These are phyloP conservation scores for Tetranychus cinnabarinus DNA, from an alignment of 1,140 invertebrate species.

Conservation along the genomic window DNA sequence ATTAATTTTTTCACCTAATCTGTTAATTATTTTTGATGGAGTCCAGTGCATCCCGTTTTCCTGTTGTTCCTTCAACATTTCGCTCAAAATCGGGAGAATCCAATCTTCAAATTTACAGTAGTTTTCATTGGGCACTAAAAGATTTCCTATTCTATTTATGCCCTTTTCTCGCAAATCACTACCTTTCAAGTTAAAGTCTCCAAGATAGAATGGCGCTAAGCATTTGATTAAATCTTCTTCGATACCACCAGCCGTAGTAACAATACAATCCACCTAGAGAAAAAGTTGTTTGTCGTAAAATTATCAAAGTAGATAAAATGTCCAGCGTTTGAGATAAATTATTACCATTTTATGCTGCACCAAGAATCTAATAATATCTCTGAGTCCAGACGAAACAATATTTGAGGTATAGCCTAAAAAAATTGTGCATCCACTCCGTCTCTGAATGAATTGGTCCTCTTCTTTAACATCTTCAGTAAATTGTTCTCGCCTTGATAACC, in stretches of 20 bases:
- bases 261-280: conserved; percentile 66
- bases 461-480: conserved; percentile 37
- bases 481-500: conserved; percentile 31
- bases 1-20: conserved; percentile 70
- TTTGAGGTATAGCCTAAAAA: conserved; percentile 97
- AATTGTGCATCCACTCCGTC: conserved; percentile 67
- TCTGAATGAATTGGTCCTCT: conserved; percentile 45
- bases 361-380: conserved; percentile 71
- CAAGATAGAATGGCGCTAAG: conserved; percentile 73
- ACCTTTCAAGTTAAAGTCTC: conserved; percentile 61
- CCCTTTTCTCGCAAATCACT: conserved; percentile 38
- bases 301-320: neutral
- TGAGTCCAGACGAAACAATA: conserved; percentile 75
- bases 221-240: conserved; percentile 99
- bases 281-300: neutral
- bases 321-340: neutral
- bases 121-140: conserved; percentile 93
- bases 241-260: conserved; percentile 89
- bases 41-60: conserved; percentile 44
- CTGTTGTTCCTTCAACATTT: conserved; percentile 71
- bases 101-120: conserved; percentile 97
- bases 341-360: conserved; percentile 61
- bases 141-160: conserved; percentile 90
- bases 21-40: conserved; percentile 61
- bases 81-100: conserved; percentile 78